Evolutionary conservation across 2,888 invertebrate genomes (phyloP).

Genomic region (Patella depressa): DNA sequence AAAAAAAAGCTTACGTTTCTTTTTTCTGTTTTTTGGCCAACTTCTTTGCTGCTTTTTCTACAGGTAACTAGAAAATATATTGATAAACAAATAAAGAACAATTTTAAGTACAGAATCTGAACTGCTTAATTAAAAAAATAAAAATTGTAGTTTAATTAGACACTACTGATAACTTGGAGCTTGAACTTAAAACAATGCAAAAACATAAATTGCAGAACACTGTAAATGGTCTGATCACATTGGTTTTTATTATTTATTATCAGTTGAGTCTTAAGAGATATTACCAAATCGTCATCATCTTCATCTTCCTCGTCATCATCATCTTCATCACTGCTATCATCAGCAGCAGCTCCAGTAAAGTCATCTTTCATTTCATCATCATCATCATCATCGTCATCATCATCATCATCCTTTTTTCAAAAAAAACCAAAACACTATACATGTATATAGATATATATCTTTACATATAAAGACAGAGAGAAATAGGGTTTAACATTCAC

Average conservation of each 20-base stretch:
- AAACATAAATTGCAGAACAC: too few relatives aligned
- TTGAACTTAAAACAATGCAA: too few relatives aligned
- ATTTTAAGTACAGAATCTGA: not conserved
- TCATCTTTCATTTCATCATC: not conserved
- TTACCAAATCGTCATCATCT: constrained; percentile 15
- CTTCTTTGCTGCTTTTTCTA: constrained; percentile 86
- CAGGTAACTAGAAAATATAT: constrained; percentile 81
- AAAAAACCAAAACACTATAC: too few relatives aligned
- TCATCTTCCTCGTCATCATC: constrained; percentile 41
- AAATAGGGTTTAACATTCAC: too few relatives aligned
- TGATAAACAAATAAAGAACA: not conserved
- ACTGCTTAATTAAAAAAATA: too few relatives aligned
- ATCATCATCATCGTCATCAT: not conserved
- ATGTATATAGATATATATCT: too few relatives aligned
- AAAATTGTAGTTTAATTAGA: too few relatives aligned
- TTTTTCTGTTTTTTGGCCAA: constrained; percentile 81
- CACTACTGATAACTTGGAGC: too few relatives aligned
- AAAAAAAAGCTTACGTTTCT: constrained; percentile 73
- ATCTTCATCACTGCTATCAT: constrained; percentile 36
- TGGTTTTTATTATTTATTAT: too few relatives aligned
- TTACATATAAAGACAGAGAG: too few relatives aligned
- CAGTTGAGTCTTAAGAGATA: too few relatives aligned
- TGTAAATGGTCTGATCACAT: too few relatives aligned
- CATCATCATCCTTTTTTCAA: not conserved
- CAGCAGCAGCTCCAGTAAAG: not conserved